A percentile compares a stretch with the other conserved stretches of the same genome.
Conservation (phyloP, 2,797 vertebrate species). For the Hypotaenidia okinawae region DNA sequence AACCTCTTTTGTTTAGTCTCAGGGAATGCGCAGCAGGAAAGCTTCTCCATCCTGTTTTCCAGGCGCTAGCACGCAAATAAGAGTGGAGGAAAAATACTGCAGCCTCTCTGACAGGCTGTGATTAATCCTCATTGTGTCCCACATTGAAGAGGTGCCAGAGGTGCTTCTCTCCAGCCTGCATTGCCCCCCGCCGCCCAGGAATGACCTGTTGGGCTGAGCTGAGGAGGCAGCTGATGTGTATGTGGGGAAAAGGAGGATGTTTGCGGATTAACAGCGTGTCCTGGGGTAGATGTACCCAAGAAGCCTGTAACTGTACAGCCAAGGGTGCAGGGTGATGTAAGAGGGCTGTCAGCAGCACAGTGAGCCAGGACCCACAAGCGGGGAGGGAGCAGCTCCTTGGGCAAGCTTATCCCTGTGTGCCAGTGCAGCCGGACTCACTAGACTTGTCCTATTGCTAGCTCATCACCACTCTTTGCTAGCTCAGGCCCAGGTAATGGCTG, state of each 20-base stretch:
- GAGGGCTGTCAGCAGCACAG: not conserved
- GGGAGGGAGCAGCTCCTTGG: not conserved
- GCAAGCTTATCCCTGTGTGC: not conserved
- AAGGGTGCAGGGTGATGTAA: not conserved
- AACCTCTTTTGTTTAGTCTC: conserved; percentile 72
- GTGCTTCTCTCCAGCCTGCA: not conserved
- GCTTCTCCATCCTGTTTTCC: conserved; percentile 70
- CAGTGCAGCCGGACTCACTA: not conserved
- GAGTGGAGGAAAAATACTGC: conserved; percentile 51
- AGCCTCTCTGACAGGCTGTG: conserved; percentile 10
- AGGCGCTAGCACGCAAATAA: conserved; percentile 52
- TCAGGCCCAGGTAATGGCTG: accelerated
- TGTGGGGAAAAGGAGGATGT: accelerated
- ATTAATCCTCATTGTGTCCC: conserved; percentile 53
- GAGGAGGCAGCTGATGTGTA: not conserved
- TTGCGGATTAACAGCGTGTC: accelerated
- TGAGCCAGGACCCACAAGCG: accelerated
- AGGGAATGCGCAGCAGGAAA: conserved; percentile 53
- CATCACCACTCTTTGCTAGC: accelerated
- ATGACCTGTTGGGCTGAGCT: not conserved
- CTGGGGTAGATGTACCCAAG: accelerated
- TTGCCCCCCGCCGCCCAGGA: accelerated
- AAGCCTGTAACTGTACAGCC: accelerated
- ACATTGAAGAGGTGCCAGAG: not conserved
- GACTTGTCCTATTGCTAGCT: not conserved